Evolutionary conservation across 1,140 invertebrate species (phyloP), one percentile per base, ranked within the genome.

Genomic region (Drosophila sulfurigaster): DNA sequence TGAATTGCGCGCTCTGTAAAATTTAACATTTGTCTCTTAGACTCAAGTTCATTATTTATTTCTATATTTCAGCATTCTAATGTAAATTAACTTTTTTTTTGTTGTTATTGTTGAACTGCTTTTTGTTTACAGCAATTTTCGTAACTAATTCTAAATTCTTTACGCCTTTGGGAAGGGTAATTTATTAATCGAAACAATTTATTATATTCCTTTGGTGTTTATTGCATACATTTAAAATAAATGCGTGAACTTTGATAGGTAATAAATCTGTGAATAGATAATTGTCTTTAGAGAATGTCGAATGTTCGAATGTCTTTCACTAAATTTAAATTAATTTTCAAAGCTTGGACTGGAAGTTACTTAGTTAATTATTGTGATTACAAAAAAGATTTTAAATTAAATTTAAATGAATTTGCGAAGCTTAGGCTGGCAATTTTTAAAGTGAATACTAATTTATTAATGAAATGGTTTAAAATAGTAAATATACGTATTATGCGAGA

Each of bases 41-140:
- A 43, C 25, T 57, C 41, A 79, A 81, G 59, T 79, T 89, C 81
- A 89, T 89, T 89, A 89, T 89, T 85, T 85, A 89, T 85, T 72
- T 78, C 59, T 78, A 68, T 78, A 69, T 75, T 63, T 66, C 13
- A 38, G 16, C 60, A 64, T 66, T 82, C 60, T 69, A 63, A 87
- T 87, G 77, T 87, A 87, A 89, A 88, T 89, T 10, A 67, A 65
- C 48, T 69, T 79, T 81, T 79, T 81, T 52, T 52, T 52, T 52
- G 69, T 73, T 75, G 73, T 76, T 79, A 49, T 80, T 69, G 41
- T 66, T 54, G 16, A 38, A 35, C 13, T 48, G 11, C 28, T 45
- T 57, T 59, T 65, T 70, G 73, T 73, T 57, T 88, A 58, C 57
- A 69, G 52, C 46, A 7, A 58, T 75, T 71, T 71, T 51, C 16